Evolutionary conservation across 2,888 invertebrate genomes (phyloP).

Genomic region (Machimus atricapillus): DNA sequence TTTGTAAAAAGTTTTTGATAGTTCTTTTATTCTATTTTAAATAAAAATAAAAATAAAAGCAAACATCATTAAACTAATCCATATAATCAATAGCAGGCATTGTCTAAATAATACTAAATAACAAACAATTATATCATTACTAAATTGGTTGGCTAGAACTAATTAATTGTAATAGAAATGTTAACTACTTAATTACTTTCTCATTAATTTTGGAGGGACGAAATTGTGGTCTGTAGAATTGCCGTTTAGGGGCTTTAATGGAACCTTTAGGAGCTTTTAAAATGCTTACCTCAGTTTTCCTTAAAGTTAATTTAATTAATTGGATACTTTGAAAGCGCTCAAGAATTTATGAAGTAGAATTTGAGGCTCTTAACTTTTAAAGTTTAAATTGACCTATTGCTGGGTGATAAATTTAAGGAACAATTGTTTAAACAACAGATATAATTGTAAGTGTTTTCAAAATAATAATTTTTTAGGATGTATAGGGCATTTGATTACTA

Average conservation of each 20-base stretch:
- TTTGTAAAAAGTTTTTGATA: not conserved
- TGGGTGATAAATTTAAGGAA: not conserved
- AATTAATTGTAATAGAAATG: not conserved
- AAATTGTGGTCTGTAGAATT: not conserved
- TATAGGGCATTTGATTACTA: too few relatives aligned
- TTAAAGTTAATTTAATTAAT: not conserved
- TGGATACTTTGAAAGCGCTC: not conserved
- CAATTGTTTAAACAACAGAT: not conserved
- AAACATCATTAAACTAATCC: not conserved
- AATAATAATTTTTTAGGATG: too few relatives aligned
- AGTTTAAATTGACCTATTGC: not conserved
- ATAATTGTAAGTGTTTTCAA: not conserved
- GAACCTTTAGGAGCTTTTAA: not conserved
- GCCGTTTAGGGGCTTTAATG: not conserved
- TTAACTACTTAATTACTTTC: not conserved
- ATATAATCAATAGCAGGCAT: not conserved
- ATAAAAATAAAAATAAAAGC: too few relatives aligned
- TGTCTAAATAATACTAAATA: not conserved
- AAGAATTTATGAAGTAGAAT: not conserved
- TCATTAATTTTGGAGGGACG: not conserved
- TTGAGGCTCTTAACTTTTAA: not conserved
- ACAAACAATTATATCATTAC: not conserved
- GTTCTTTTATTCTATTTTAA: too few relatives aligned
- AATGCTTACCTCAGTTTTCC: not conserved
- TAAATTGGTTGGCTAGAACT: not conserved